A percentile compares a stretch with the other conserved stretches of the same genome.
Evolutionary conservation across 2,797 vertebrate species (phyloP).

Genomic region (Anguilla anguilla): DNA sequence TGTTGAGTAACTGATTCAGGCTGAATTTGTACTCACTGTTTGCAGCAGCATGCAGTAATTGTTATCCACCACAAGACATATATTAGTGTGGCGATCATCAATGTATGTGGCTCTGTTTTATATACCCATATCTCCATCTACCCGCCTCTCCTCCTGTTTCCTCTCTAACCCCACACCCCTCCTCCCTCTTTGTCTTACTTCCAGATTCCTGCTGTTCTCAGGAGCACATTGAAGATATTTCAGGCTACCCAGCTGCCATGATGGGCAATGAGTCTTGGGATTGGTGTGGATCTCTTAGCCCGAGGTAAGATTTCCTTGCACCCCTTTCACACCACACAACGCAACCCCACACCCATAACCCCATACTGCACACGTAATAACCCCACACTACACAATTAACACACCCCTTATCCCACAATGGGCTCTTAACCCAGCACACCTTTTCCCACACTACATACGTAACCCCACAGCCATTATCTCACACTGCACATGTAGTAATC

Average conservation of each 20-base stretch:
- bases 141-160: not conserved
- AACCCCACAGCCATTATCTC: not conserved
- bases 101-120: not conserved
- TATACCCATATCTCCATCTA: not conserved
- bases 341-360: not conserved
- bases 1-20: not conserved
- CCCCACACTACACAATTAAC: not conserved
- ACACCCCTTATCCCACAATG: not conserved
- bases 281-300: conserved; percentile 49
- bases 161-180: not conserved
- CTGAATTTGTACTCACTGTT: not conserved
- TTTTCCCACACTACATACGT: not conserved
- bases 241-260: not conserved
- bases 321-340: not conserved
- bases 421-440: not conserved
- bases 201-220: conserved; percentile 50
- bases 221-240: conserved; percentile 37
- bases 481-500: not conserved
- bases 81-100: not conserved
- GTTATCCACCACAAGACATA: not conserved
- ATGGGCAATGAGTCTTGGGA: conserved; percentile 32
- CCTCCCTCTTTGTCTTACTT: not conserved
- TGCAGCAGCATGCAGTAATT: not conserved
- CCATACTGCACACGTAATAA: not conserved
- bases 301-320: conserved; percentile 42